A percentile compares a stretch with the other conserved stretches of the same genome.
These are phyloP conservation scores for Anastrepha ludens DNA, from an alignment of 1,140 invertebrate species.

Conservation along the genomic window DNA sequence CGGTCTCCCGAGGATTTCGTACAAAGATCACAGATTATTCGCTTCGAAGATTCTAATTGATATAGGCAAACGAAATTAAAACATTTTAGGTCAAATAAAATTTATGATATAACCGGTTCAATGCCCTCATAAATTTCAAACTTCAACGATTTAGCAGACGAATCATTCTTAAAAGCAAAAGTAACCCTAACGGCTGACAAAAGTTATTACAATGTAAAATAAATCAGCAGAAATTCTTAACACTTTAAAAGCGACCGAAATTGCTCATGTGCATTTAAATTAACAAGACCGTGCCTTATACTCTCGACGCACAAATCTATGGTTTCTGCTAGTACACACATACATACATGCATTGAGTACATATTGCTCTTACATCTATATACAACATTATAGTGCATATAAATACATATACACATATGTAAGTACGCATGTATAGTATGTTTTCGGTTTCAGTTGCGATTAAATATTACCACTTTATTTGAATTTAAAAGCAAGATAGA, in stretches of 20 bases:
- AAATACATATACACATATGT: background rate
- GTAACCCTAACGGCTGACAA: no score
- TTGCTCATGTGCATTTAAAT: background rate
- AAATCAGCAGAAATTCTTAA: no score
- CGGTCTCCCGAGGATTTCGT: no score
- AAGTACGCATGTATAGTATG: background rate
- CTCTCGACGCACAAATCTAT: background rate
- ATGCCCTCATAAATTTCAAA: no score
- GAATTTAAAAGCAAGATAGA: background rate
- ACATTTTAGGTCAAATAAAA: no score
- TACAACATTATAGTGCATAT: background rate
- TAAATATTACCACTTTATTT: background rate
- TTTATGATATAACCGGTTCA: no score
- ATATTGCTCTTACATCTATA: background rate
- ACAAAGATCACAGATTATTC: no score
- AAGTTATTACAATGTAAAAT: no score
- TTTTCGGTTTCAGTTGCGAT: slow-evolving; percentile 9
- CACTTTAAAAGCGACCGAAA: background rate
- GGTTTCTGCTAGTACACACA: background rate
- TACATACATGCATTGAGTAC: slow-evolving; percentile 22
- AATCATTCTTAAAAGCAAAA: no score
- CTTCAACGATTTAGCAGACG: no score
- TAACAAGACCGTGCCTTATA: background rate
- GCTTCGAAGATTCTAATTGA: no score
- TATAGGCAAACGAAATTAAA: no score